Conservation (phyloP, 2,113 vertebrate genomes). For the Gallinago paraguaiae region DNA sequence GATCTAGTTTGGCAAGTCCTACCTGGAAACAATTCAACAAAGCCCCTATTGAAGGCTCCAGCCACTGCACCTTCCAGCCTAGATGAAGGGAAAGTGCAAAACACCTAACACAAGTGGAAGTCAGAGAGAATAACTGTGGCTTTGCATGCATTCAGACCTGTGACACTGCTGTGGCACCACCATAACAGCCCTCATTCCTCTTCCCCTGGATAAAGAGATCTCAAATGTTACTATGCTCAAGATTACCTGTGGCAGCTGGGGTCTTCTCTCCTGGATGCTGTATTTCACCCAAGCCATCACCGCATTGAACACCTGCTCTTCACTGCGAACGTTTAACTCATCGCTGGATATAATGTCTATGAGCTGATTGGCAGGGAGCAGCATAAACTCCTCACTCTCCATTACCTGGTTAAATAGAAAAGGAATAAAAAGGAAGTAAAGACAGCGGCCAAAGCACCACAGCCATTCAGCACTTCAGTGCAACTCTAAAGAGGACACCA, state of each 20-base stretch:
- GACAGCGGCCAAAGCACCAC: not conserved
- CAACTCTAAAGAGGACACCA: not conserved
- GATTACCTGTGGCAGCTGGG: slow-evolving; percentile 92
- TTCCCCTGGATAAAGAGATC: not conserved
- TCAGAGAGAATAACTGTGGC: not conserved
- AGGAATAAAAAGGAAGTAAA: not conserved
- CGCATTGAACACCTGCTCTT: slow-evolving; percentile 97
- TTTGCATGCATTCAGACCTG: not conserved
- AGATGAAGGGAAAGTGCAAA: not conserved
- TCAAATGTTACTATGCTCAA: not conserved
- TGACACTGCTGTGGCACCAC: not conserved
- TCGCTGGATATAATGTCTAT: slow-evolving; percentile 99
- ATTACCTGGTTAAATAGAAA: slow-evolving; percentile 83
- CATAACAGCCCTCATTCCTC: not conserved
- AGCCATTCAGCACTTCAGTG: not conserved
- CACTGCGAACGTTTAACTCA: slow-evolving; percentile 96
- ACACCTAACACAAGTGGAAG: not conserved
- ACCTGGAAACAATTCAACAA: not conserved
- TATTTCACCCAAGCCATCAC: slow-evolving; percentile 99
- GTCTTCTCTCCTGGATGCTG: slow-evolving; percentile 95
- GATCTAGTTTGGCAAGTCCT: not conserved
- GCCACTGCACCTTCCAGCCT: not conserved
- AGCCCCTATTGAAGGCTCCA: not conserved
- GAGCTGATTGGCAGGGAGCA: slow-evolving; percentile 96
- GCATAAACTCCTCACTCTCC: slow-evolving; percentile 99